Conservation (phyloP, 2,113 vertebrate species). For the Cyprinodon variegatus region DNA sequence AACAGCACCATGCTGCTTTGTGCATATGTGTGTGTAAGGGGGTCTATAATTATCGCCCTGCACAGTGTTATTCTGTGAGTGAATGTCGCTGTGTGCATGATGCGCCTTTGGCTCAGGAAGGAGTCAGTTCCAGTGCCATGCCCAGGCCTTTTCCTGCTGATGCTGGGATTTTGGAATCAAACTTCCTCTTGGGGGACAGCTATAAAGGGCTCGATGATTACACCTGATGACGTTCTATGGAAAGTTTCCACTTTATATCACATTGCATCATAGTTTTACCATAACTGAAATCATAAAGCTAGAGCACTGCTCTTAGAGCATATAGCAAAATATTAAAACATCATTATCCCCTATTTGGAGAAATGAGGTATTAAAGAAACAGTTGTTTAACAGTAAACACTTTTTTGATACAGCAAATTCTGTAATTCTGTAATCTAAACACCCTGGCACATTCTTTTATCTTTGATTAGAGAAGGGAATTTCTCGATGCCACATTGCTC, state of each 20-base stretch:
- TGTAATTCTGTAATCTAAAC: not conserved
- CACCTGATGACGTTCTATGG: conserved; percentile 12
- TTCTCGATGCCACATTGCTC: conserved; percentile 49
- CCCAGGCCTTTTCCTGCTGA: conserved; percentile 55
- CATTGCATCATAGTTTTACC: not conserved
- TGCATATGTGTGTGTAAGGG: not conserved
- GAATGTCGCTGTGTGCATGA: not conserved
- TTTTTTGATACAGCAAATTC: not conserved
- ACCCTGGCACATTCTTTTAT: conserved; percentile 13
- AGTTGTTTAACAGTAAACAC: not conserved
- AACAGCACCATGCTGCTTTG: conserved; percentile 42
- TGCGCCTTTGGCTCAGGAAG: conserved; percentile 42
- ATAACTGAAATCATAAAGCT: not conserved
- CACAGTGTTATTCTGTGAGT: not conserved
- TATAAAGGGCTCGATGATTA: not conserved
- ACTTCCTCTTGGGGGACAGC: conserved; percentile 47
- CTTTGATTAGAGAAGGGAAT: conserved; percentile 34
- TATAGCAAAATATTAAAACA: not conserved
- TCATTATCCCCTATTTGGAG: not conserved
- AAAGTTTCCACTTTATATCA: conserved; percentile 9
- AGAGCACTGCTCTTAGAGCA: too few relatives aligned
- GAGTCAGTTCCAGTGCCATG: conserved; percentile 46
- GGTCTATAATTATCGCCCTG: not conserved
- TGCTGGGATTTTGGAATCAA: conserved; percentile 18
- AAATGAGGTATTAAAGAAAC: not conserved